A percentile compares a stretch with the other conserved stretches of the same genome.
Conservation (phyloP, 1,140 invertebrate species). For the Mya arenaria region DNA sequence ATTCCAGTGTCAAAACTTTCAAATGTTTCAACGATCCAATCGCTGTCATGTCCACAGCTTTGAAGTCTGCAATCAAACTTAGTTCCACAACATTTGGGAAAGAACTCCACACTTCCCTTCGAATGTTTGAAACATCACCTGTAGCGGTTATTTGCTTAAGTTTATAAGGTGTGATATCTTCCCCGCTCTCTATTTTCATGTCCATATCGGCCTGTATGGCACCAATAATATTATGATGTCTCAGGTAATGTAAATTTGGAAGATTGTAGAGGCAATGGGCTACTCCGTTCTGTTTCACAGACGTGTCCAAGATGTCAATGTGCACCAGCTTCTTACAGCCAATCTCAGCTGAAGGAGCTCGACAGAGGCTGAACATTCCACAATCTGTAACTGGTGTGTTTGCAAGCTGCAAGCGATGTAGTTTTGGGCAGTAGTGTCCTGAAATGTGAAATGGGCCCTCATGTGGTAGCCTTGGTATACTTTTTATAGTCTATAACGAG, state of each 20-base stretch:
- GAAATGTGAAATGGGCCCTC: not conserved
- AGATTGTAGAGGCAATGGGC: slow-evolving; percentile 40
- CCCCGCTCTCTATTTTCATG: not conserved
- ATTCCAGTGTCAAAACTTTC: slow-evolving; percentile 16
- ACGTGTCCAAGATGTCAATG: not conserved
- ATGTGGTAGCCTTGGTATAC: not conserved
- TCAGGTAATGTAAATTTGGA: slow-evolving; percentile 25
- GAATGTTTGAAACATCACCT: not conserved
- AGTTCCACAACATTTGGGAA: not conserved
- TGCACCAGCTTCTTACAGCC: slow-evolving; percentile 31
- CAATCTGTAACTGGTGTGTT: slow-evolving; percentile 17
- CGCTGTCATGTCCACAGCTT: slow-evolving; percentile 5
- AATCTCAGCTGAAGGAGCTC: not conserved
- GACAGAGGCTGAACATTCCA: slow-evolving; percentile 38
- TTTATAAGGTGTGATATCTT: not conserved
- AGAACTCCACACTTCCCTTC: slow-evolving; percentile 3
- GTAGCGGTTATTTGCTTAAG: not conserved
- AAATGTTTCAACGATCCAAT: slow-evolving; percentile 26
- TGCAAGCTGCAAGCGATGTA: not conserved
- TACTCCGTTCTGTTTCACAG: slow-evolving; percentile 5
- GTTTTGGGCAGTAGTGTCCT: slow-evolving; percentile 26
- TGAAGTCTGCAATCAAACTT: slow-evolving; percentile 6
- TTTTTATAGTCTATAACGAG: no score
- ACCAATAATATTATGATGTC: slow-evolving; percentile 29
- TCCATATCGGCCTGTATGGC: slow-evolving; percentile 1